Base-by-base conservation (phyloP, 2,113 vertebrate genomes). In the Columba janthina region DNA sequence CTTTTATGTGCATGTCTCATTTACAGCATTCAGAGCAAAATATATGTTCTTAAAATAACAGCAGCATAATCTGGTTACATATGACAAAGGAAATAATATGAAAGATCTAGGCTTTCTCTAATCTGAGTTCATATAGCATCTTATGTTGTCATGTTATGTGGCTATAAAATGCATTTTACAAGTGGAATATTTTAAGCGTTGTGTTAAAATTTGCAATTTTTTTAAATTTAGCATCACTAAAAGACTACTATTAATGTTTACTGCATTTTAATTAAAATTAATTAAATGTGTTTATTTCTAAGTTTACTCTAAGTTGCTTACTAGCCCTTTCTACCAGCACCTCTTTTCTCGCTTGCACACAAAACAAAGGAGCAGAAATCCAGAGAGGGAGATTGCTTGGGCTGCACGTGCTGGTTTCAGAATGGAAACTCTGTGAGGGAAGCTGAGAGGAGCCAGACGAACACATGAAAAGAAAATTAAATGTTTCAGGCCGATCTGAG, bases 381-480 rank as follows among this genome's bases (percentile, higher is more conserved):
- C 29, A 53, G 53, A 53, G 90, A 48, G 40, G 34, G n/a, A 18
- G 42, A 36, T 73, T 89, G 38, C 48, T 88, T 74, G 53, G 57
- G 32, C 21, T 9, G 28, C 50, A 17, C 8, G 11, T 2, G 0
- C 22, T 51, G 36, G 15, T 83, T 29, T 86, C 42, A 69, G 82
- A 48, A 65, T 75, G 90, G 88, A 86, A 70, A 56, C 60, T 79
- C 95, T 61, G 70, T 72, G 60, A 90, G 69, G 69, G 85, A 86
- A 93, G 75, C 21, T 0, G 25, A 88, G 82, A 96, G 61, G 44
- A 88, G 58, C 89, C 25, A 32, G 54, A 34, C 2, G 15, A 94
- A 57, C 53, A 53, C 73, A 89, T 36, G 61, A 53, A 64, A 89
- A 81, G 89, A 94, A 94, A 95, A 92, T 91, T 25, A 85, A 87